A percentile compares a stretch with the other conserved stretches of the same genome.
These are phyloP conservation scores for Onthophagus sagittarius DNA, from an alignment of 2,888 invertebrate species.

Conservation along the genomic window DNA sequence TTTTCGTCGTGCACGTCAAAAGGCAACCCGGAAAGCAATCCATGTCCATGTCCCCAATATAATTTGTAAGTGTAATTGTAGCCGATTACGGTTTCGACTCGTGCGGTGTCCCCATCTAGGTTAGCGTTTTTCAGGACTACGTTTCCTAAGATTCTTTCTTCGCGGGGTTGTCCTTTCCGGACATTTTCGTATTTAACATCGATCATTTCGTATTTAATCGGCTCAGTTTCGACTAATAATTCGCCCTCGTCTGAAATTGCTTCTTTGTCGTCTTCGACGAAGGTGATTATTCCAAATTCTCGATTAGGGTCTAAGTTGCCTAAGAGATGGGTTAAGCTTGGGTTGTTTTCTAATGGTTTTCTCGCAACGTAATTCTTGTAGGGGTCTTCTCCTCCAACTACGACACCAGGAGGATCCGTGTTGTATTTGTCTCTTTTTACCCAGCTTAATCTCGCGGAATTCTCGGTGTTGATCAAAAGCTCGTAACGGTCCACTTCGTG, in stretches of 20 bases:
- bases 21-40: slow-evolving; percentile 66
- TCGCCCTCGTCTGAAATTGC: slow-evolving; percentile 63
- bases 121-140: slow-evolving; percentile 48
- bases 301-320: slow-evolving; percentile 66
- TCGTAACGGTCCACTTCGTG: slow-evolving; percentile 60
- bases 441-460: slow-evolving; percentile 74
- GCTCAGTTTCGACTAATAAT: slow-evolving; percentile 76
- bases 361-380: slow-evolving; percentile 42
- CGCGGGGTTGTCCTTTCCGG: slow-evolving; percentile 46
- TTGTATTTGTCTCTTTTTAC: slow-evolving; percentile 68
- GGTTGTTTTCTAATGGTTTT: slow-evolving; percentile 29
- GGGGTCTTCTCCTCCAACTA: slow-evolving; percentile 54
- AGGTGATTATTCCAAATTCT: slow-evolving; percentile 64
- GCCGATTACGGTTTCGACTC: slow-evolving; percentile 69
- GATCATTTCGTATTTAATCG: slow-evolving; percentile 70
- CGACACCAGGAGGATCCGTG: slow-evolving; percentile 63
- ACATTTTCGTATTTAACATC: slow-evolving; percentile 41
- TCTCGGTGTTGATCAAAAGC: slow-evolving; percentile 72
- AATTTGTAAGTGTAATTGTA: slow-evolving; percentile 67
- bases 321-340: slow-evolving; percentile 56
- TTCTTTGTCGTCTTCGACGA: slow-evolving; percentile 61
- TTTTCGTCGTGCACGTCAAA: slow-evolving; percentile 56
- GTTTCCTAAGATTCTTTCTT: slow-evolving; percentile 41
- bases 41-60: slow-evolving; percentile 77
- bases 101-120: slow-evolving; percentile 50